Evolutionary conservation across 2,888 invertebrate species (phyloP).

Genomic region (Nineta flava): DNA sequence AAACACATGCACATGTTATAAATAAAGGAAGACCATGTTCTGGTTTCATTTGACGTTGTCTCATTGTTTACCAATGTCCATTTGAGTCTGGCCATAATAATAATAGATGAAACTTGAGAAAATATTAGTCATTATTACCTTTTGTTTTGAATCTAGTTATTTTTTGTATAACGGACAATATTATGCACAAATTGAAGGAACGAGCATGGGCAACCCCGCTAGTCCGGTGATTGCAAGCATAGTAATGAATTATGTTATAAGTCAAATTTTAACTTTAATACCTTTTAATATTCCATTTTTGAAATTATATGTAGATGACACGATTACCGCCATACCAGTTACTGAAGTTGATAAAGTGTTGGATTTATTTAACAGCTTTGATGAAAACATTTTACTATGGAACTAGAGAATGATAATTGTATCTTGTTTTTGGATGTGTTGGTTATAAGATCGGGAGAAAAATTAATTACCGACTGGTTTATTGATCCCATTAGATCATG

Average conservation of each 20-base stretch:
- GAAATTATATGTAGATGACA: neutral
- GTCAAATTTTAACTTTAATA: neutral
- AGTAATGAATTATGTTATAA: neutral
- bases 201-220: neutral
- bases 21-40: too few species aligned
- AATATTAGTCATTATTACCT: too few species aligned
- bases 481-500: neutral
- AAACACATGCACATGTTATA: too few species aligned
- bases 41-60: too few species aligned
- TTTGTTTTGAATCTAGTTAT: too few species aligned
- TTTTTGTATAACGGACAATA: neutral
- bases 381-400: neutral
- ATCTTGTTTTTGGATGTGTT: neutral
- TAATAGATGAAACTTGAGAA: too few species aligned
- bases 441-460: neutral
- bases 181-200: neutral
- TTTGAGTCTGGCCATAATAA: too few species aligned
- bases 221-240: neutral
- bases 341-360: neutral
- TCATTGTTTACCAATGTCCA: too few species aligned
- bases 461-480: neutral
- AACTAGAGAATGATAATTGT: neutral
- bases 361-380: neutral
- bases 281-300: neutral
- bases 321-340: neutral